These are phyloP conservation scores for Grapholita molesta DNA, from an alignment of 1,140 invertebrate species.

Conservation along the genomic window DNA sequence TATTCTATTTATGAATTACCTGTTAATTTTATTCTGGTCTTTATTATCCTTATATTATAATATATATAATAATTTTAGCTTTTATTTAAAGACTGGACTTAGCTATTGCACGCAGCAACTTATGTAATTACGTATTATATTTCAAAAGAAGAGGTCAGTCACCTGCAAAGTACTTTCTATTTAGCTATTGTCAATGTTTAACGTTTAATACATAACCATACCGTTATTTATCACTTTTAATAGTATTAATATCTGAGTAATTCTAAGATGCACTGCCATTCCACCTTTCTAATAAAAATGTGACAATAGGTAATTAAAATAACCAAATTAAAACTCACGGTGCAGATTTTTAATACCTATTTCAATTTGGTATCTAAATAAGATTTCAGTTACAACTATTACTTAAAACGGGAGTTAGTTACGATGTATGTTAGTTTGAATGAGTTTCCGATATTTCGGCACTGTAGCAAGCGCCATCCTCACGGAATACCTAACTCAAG, in stretches of 20 bases:
- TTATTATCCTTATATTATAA: neutral
- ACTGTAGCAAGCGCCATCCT: too few relatives aligned
- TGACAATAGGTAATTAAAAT: neutral
- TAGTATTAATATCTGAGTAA: neutral
- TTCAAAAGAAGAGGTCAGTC: constrained; percentile 8
- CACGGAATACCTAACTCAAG: too few relatives aligned
- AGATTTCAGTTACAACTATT: too few relatives aligned
- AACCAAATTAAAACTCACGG: neutral
- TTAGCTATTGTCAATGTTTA: constrained; percentile 4
- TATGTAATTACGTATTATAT: constrained; percentile 4
- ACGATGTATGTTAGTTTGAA: too few relatives aligned
- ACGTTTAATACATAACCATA: neutral
- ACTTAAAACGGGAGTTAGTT: too few relatives aligned
- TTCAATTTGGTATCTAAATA: too few relatives aligned
- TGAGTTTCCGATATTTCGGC: too few relatives aligned
- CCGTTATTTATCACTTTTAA: neutral
- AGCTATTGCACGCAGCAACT: neutral
- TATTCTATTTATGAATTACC: neutral
- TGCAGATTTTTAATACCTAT: too few relatives aligned
- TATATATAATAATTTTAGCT: neutral
- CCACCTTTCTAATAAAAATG: neutral
- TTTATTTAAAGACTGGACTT: neutral
- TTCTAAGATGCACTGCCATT: neutral
- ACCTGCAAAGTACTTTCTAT: constrained; percentile 8
- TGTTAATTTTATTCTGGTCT: neutral